Base-by-base conservation (phyloP, 2,888 invertebrate genomes). In the Caenorhabditis macrosperma region DNA sequence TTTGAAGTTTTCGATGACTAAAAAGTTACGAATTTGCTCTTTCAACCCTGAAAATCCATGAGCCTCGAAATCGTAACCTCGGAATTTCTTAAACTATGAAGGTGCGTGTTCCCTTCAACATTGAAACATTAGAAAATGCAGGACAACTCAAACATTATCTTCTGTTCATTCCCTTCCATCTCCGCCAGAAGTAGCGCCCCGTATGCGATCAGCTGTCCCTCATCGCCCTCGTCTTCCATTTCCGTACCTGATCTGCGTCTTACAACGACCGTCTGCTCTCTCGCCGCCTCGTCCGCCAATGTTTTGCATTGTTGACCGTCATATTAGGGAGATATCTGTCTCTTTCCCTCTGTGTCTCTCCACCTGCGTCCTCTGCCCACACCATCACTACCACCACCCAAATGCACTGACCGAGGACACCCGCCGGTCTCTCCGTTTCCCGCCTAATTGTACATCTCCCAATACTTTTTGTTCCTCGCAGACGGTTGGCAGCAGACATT, bases 241-340 rank as follows among this genome's bases (percentile, higher is more conserved):
- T 24, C 59, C 26, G 52, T 28, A 52, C 48, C 48, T 22, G 1
- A 15, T 28, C 52, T 52, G 26, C 50, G 20, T 28, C 64, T 48
- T 35, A 20, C 48, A 10, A 17, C 10, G 20, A 28, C 59, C 26
- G n/a, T 52, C 12, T 44, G 30, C 66, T 55, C 33, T 75, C 54
- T 67, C 52, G 35, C 64, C 48, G 6, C 68, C 48, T 44, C 41
- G n/a, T 50, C 60, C 54, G 55, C n/a, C 30, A 60, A 30, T 69
- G 69, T 67, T 74, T 66, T 74, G 30, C 52, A 41, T n/a, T 26
- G 46, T 54, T 52, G 30, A 52, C 44, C 69, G 24, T 44, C 44
- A 75, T 67, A 66, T 67, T 67, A 75, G 66, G 66, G 67, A 61
- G 66, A 75, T 75, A 22, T 72, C 33, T n/a, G 22, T 54, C 50